A percentile compares a stretch with the other conserved stretches of the same genome.
Evolutionary conservation across 1,140 invertebrate genomes (phyloP).

Genomic region (Orius laevigatus): DNA sequence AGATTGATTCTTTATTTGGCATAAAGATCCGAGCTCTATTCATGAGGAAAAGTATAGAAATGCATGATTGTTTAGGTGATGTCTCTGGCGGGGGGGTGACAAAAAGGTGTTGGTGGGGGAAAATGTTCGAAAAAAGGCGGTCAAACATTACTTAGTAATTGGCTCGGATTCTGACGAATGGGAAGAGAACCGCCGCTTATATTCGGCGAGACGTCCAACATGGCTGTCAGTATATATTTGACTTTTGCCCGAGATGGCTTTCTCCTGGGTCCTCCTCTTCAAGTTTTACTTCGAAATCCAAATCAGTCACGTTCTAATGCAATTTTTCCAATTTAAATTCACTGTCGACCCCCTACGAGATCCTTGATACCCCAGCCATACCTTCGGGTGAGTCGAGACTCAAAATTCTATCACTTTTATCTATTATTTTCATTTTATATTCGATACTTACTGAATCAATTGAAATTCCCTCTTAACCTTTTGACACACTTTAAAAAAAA

Average conservation of each 20-base stretch:
- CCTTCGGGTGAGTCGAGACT: neutral
- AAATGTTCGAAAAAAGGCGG: too few relatives aligned
- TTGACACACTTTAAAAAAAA: too few relatives aligned
- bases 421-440: conserved; percentile 12
- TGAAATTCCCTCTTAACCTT: too few relatives aligned
- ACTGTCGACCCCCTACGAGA: neutral
- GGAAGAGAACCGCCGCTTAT: conserved; percentile 23
- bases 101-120: too few relatives aligned
- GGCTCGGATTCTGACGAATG: conserved; percentile 12
- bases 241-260: conserved; percentile 54
- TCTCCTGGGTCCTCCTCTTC: conserved; percentile 39
- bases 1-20: too few relatives aligned
- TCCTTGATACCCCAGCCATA: neutral
- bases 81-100: too few relatives aligned
- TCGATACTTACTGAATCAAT: conserved; percentile 19
- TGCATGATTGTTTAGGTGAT: too few relatives aligned
- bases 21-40: too few relatives aligned
- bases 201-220: conserved; percentile 60
- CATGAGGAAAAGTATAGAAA: too few relatives aligned
- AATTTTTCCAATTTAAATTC: neutral
- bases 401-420: neutral
- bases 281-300: neutral
- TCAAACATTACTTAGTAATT: too few relatives aligned
- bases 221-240: conserved; percentile 82
- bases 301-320: conserved; percentile 8